A percentile compares a stretch with the other conserved stretches of the same genome.
These are phyloP conservation scores for Dione juno DNA, from an alignment of 2,888 invertebrate genomes.

Conservation along the genomic window DNA sequence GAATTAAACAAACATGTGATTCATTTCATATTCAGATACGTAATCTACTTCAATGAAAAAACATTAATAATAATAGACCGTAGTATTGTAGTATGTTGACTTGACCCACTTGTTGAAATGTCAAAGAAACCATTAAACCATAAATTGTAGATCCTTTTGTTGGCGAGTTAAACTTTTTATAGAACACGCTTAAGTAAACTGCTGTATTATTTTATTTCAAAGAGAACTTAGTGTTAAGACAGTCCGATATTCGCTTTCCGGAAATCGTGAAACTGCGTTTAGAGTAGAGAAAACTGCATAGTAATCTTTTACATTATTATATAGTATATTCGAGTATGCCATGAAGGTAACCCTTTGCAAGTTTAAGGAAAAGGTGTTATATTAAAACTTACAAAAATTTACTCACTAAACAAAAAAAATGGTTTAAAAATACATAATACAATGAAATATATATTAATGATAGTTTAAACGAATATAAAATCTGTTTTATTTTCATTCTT, in stretches of 20 bases:
- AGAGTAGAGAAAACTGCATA: not conserved
- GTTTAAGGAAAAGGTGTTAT: not conserved
- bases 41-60: slow-evolving; percentile 22
- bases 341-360: not conserved
- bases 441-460: no score
- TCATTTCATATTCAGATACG: not conserved
- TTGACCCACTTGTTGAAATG: slow-evolving; percentile 39
- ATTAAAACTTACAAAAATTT: no score
- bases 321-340: not conserved
- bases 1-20: not conserved
- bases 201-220: not conserved
- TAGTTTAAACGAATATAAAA: no score
- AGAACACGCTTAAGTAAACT: not conserved
- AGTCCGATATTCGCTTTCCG: not conserved
- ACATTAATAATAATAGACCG: slow-evolving; percentile 21
- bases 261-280: not conserved
- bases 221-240: not conserved
- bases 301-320: no score
- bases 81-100: slow-evolving; percentile 29
- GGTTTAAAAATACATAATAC: no score
- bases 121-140: slow-evolving; percentile 32
- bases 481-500: no score
- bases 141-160: slow-evolving; percentile 19
- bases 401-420: no score
- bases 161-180: not conserved